Base-by-base conservation (phyloP, 2,888 invertebrate genomes). In the Tetranychus truncatus region DNA sequence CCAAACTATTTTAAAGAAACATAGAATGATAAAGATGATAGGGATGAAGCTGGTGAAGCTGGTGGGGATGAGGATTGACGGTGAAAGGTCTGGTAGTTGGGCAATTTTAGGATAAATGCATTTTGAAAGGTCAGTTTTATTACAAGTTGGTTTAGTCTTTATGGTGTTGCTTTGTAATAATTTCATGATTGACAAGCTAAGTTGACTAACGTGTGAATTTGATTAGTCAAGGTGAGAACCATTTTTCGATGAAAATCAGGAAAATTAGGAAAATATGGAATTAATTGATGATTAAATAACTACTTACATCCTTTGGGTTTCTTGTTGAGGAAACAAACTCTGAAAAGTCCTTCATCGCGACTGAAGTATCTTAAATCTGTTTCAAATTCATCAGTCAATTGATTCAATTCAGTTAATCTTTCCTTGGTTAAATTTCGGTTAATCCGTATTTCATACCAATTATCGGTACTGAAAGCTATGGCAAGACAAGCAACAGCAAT, bases 361-460 rank as follows among this genome's bases (percentile, higher is more conserved):
- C 93, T 91, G 84, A 88, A 95, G 85, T 90, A 95, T 82, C 88
- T 91, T 82, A 91, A 92, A 84, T 94, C 92, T 73, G 86, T 85
- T 84, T 91, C 92, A 83, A 93, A 87, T 76, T 81, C 79, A 11
- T 79, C 77, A 72, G 81, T 81, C 76, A 80, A 79, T 15, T 79
- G 79, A 45, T 76, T 75, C 1, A 72, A 75, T 5, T 76, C 77
- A 18, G 75, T 76, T 87, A 92, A 92, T 90, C 91, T 89, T 34
- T 66, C 69, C 21, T 21, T 45, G 82, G 92, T 92, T 83, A 88
- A 88, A 81, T 88, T 88, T 82, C 93, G 88, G 84, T 90, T 90
- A 80, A 95, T 95, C 86, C 92, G 92, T 81, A 92, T 90, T 83
- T 91, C 91, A 81, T 92, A 87, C 95, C 95, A 95, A 87, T 95